Evolutionary conservation across 1,140 invertebrate species (phyloP).

Genomic region (Pteromalus puparum): DNA sequence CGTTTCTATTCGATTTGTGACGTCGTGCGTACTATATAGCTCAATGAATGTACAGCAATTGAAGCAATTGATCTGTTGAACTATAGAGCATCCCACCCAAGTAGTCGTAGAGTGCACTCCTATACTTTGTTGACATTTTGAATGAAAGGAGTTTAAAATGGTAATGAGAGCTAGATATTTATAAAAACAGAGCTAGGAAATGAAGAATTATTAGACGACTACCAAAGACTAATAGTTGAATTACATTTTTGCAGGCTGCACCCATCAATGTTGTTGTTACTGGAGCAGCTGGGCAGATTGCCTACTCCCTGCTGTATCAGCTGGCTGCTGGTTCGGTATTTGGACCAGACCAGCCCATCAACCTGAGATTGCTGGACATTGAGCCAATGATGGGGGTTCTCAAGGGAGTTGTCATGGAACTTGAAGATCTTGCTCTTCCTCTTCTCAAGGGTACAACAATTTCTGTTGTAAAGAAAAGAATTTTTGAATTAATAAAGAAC

Average conservation of each 20-base stretch:
- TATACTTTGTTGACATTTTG: neutral
- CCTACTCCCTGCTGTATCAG: conserved; percentile 96
- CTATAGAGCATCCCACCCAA: neutral
- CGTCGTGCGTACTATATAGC: too few relatives aligned
- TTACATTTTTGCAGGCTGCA: conserved; percentile 79
- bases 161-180: neutral
- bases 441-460: conserved; percentile 80
- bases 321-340: conserved; percentile 98
- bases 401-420: conserved; percentile 97
- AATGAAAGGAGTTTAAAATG: neutral
- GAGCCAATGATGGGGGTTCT: conserved; percentile 95
- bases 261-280: conserved; percentile 96
- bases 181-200: too few relatives aligned
- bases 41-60: neutral
- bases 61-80: neutral
- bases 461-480: neutral
- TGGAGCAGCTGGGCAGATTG: conserved; percentile 99
- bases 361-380: conserved; percentile 96
- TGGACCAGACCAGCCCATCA: conserved; percentile 91
- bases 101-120: neutral
- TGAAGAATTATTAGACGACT: too few relatives aligned
- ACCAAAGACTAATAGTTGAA: neutral
- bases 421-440: conserved; percentile 97
- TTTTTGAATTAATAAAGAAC: neutral
- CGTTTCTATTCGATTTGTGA: too few relatives aligned